Evolutionary conservation across 1,140 invertebrate species (phyloP).

Genomic region (Aethina tumida): DNA sequence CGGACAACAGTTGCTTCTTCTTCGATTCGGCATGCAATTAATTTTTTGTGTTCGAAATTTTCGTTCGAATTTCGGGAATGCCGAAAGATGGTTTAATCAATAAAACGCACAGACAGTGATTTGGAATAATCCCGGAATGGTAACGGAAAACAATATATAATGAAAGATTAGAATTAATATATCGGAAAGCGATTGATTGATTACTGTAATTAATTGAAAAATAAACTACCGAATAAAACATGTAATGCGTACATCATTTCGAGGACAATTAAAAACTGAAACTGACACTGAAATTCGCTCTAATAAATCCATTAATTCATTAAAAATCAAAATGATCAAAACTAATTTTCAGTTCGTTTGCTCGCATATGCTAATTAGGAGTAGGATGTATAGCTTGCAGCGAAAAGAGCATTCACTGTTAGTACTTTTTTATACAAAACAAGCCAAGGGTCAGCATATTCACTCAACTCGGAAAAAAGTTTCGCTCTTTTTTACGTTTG

Average conservation of each 20-base stretch:
- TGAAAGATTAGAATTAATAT: no score
- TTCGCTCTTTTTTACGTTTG: slow-evolving; percentile 24
- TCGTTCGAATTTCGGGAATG: no score
- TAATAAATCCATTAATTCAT: slow-evolving; percentile 6
- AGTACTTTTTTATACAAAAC: slow-evolving; percentile 28
- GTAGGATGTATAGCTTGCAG: slow-evolving; percentile 27
- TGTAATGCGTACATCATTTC: slow-evolving; percentile 3
- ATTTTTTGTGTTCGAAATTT: no score
- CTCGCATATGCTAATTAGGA: slow-evolving; percentile 29
- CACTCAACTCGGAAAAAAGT: slow-evolving; percentile 25
- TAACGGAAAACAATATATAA: no score
- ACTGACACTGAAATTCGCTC: slow-evolving; percentile 1
- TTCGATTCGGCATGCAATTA: no score
- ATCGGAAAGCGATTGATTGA: not conserved
- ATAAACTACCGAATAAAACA: slow-evolving; percentile 1
- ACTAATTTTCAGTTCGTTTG: slow-evolving; percentile 27
- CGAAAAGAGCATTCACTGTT: slow-evolving; percentile 29
- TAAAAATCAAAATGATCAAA: slow-evolving; percentile 19
- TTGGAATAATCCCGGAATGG: no score
- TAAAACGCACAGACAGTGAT: no score
- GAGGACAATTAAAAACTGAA: slow-evolving; percentile 3
- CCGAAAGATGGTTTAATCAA: no score
- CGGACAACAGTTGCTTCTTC: no score
- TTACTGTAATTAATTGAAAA: slow-evolving; percentile 3
- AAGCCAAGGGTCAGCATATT: slow-evolving; percentile 30